These are phyloP conservation scores for Pemphredon lugubris DNA, from an alignment of 2,888 invertebrate species.

Conservation along the genomic window DNA sequence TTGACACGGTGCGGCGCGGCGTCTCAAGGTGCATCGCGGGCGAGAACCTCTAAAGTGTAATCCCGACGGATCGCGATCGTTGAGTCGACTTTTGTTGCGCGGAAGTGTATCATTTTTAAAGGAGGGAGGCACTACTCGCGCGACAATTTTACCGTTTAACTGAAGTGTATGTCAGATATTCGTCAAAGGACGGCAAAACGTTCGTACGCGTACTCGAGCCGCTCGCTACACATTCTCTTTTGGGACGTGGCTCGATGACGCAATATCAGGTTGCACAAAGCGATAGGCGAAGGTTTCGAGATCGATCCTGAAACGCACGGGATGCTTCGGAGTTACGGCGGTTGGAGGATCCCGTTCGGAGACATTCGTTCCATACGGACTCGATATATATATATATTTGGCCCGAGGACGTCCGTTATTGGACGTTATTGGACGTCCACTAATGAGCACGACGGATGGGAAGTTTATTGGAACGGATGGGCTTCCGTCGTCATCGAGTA, in stretches of 20 bases:
- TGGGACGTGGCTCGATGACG: conserved; percentile 27
- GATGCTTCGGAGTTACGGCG: conserved; percentile 54
- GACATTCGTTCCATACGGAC: conserved; percentile 63
- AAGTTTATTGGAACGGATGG: conserved; percentile 62
- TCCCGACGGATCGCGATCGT: background rate
- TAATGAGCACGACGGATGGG: conserved; percentile 72
- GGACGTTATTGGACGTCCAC: conserved; percentile 71
- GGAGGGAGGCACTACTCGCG: conserved; percentile 42
- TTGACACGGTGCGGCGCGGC: too few relatives aligned
- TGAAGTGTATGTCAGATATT: conserved; percentile 40
- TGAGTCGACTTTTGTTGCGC: conserved; percentile 29
- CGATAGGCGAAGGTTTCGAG: conserved; percentile 52
- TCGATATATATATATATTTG: conserved; percentile 70
- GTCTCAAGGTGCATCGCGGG: too few relatives aligned
- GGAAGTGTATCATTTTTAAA: conserved; percentile 27
- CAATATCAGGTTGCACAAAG: conserved; percentile 61
- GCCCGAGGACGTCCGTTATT: conserved; percentile 66
- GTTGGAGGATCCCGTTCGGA: conserved; percentile 52
- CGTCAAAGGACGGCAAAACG: conserved; percentile 52
- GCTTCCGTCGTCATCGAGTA: conserved; percentile 38
- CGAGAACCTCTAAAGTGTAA: background rate
- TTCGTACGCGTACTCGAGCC: conserved; percentile 41
- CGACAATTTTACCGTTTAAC: conserved; percentile 42
- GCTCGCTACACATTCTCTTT: conserved; percentile 39
- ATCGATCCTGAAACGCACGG: conserved; percentile 57